Conservation (phyloP, 2,888 invertebrate species). For the Cartodere bifasciata region DNA sequence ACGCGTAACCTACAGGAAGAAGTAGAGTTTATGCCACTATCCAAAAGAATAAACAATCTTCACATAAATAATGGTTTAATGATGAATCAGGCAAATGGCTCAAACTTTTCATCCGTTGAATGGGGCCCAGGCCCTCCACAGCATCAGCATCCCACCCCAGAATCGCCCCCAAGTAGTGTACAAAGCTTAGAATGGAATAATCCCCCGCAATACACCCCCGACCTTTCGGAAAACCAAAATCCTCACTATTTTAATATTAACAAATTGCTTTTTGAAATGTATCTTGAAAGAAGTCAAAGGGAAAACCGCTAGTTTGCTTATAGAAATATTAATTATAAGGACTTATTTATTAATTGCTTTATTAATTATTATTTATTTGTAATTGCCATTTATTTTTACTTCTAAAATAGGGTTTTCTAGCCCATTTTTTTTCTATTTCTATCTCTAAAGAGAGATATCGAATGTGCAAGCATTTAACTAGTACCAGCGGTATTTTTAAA, state of each 20-base stretch:
- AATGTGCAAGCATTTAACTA: no score
- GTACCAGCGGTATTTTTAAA: no score
- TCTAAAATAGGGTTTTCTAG: no score
- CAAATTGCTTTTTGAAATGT: slow-evolving; percentile 73
- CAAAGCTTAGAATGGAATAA: slow-evolving; percentile 27
- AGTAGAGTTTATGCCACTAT: slow-evolving; percentile 73
- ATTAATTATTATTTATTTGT: no score
- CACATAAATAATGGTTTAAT: slow-evolving; percentile 54
- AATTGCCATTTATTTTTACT: no score
- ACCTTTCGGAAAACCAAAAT: slow-evolving; percentile 63
- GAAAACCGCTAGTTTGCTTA: no score
- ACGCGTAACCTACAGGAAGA: slow-evolving; percentile 53
- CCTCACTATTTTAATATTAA: slow-evolving; percentile 77
- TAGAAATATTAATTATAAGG: no score
- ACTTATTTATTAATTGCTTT: no score
- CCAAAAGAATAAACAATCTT: slow-evolving; percentile 81
- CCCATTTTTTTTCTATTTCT: no score
- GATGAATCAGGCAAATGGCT: slow-evolving; percentile 26
- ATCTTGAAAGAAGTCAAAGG: slow-evolving; percentile 67
- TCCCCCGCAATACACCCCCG: slow-evolving; percentile 56
- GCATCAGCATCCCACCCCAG: slow-evolving; percentile 20
- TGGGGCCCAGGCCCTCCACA: slow-evolving; percentile 30
- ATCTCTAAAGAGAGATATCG: no score
- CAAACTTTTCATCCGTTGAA: slow-evolving; percentile 17
- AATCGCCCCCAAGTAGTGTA: slow-evolving; percentile 29